Percentiles rank a stretch among this genome's conserved stretches.
Evolutionary conservation across 2,888 invertebrate species (phyloP).

Genomic region (Neoscelio sp.): DNA sequence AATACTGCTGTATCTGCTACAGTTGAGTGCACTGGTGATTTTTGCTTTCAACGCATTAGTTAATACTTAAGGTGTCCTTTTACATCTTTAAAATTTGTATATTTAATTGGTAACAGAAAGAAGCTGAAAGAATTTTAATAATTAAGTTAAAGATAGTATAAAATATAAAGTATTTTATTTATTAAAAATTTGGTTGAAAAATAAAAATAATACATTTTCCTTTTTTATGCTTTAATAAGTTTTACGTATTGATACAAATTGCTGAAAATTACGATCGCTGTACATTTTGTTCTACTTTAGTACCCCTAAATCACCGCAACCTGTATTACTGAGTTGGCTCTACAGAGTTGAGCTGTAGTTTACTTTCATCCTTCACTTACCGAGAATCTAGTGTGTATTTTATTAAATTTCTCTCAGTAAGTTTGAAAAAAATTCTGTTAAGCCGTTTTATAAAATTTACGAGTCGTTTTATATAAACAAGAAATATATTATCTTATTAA

Average conservation of each 20-base stretch:
- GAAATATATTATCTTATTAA: neutral
- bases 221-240: too few relatives aligned
- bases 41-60: constrained; percentile 46
- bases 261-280: neutral
- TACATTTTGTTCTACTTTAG: constrained; percentile 10
- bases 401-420: constrained; percentile 21
- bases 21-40: constrained; percentile 15
- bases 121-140: constrained; percentile 7
- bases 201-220: neutral
- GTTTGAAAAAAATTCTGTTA: neutral
- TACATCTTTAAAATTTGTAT: neutral
- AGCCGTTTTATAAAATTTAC: constrained; percentile 3
- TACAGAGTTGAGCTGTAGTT: constrained; percentile 14
- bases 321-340: constrained; percentile 23
- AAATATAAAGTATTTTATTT: too few relatives aligned
- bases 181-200: too few relatives aligned
- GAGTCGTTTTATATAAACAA: constrained; percentile 6
- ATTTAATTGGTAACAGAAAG: too few relatives aligned
- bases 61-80: constrained; percentile 35
- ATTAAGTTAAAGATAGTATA: constrained; percentile 1
- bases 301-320: constrained; percentile 27
- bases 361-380: constrained; percentile 32
- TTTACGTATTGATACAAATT: neutral
- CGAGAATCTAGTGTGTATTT: constrained; percentile 23
- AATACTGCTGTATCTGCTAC: constrained; percentile 25